A percentile compares a stretch with the other conserved stretches of the same genome.
phyloP scores from a whole-genome alignment of 2,888 invertebrate genomes.

The Napeogenes sylphis region DNA sequence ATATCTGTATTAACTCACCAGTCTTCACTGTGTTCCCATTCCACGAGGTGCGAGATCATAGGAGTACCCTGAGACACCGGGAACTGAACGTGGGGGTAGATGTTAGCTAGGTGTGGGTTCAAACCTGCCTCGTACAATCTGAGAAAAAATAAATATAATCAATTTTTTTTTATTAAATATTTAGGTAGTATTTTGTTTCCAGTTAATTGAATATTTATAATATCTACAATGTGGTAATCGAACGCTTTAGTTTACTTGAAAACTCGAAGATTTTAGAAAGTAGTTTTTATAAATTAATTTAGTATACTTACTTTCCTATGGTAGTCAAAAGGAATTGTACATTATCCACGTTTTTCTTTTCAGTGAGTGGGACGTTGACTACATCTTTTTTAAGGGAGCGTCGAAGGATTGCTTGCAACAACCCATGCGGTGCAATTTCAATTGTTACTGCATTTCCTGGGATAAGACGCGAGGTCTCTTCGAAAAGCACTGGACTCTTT shows the following conservation, averaged over 20 bases:
- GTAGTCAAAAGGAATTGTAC: constrained; percentile 79
- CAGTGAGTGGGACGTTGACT: constrained; percentile 85
- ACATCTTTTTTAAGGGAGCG: constrained; percentile 84
- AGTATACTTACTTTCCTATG: constrained; percentile 79
- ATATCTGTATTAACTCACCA: constrained; percentile 66
- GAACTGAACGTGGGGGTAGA: constrained; percentile 86
- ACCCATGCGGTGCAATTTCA: constrained; percentile 93
- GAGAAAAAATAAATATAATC: constrained; percentile 34
- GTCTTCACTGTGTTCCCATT: constrained; percentile 91
- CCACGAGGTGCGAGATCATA: constrained; percentile 88
- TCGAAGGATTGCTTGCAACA: constrained; percentile 91
- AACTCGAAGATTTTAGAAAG: background rate
- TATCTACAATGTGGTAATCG: too few species aligned
- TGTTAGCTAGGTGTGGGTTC: constrained; percentile 83
- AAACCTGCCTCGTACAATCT: constrained; percentile 88
- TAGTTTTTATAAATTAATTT: background rate
- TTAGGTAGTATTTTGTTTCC: too few species aligned
- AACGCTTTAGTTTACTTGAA: too few species aligned
- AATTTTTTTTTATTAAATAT: too few species aligned
- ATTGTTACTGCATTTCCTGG: constrained; percentile 89
- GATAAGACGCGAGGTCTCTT: constrained; percentile 88
- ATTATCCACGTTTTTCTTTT: constrained; percentile 82
- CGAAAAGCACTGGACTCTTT: constrained; percentile 84
- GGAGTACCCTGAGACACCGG: constrained; percentile 93
- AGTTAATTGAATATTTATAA: too few species aligned